Evolutionary conservation across 2,113 vertebrate species (phyloP), one percentile per base, ranked within the genome.

Genomic region (Sterrhoptilus dennistouni): DNA sequence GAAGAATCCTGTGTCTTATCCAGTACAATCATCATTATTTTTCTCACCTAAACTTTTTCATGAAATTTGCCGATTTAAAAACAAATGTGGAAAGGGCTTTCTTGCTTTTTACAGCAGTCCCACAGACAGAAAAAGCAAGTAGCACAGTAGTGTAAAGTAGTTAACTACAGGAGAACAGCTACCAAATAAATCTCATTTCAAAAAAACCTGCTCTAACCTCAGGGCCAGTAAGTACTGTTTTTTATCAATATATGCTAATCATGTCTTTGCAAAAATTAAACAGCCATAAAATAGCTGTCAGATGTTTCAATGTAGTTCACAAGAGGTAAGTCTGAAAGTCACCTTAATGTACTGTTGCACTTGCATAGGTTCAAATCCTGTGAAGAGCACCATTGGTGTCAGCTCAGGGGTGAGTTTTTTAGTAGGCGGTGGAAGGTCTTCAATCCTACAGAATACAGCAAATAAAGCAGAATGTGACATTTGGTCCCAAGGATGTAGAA

Each of bases 321-420:
- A 70, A 40, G 71, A 69, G 8, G 40, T 13, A 65, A 93, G 36
- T 22, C 19, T 40, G 19, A 77, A 57, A 50, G 9, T 97, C 90
- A 99, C 99, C 99, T 99, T 99, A 49, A 99, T 98, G 96, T 99
- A 99, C 95, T 99, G 99, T 18, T 99, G 99, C 15, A 98, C 98
- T 78, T 99, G 99, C 28, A 94, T 65, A 40, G 99, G 99, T 93
- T 99, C 99, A 81, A 99, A 99, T 20, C 99, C 99, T 14, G 99
- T 99, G 97, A 99, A 99, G 60, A 99, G 98, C 91, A 99, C 98
- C 12, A 97, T 94, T 7, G 99, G 99, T 0, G 99, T 99, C 81
- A 98, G 93, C 69, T 99, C 99, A 5, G 99, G 98, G 6, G 98
- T 98, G 52, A 99, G 97, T 96, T 99, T 99, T 94, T 99, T 99